Evolutionary conservation across 2,888 invertebrate genomes (phyloP), one percentile per base, ranked within the genome.

Genomic region (Eupithecia subfuscata): DNA sequence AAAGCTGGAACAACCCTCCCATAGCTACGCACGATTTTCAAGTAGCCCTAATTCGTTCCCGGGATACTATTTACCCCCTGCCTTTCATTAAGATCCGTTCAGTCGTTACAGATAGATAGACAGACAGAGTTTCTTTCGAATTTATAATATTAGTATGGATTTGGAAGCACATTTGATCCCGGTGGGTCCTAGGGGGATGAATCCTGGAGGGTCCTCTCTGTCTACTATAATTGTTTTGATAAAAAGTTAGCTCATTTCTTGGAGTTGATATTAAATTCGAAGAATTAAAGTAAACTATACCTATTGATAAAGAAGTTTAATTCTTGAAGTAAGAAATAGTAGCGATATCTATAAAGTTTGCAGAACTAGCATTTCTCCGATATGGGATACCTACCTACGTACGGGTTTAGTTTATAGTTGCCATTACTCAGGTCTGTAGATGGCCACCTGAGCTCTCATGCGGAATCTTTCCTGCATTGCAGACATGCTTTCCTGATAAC

Each of bases 401-500:
- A 77, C 79, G 79, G 77, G 81, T 82, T 86, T 86, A 67, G 84
- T 87, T 89, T 89, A 89, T 89, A 82, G 85, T 75, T 78, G 81
- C 82, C 86, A 89, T 90, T 89, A 88, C 83, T 88, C 87, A 88
- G 82, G 77, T 79, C 48, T 78, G 80, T 79, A 82, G 82, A 78
- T 82, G 76, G 81, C 85, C 90, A 90, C 87, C 89, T 89, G 88
- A 85, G 86, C 83, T 78, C 79, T 79, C 80, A 78, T 80, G 79
- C 83, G 83, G 84, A 86, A 87, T 89, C 85, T 86, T 86, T 87
- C 82, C 88, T 87, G 87, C 89, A 88, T 82, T 90, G 89, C 90
- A 88, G 87, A 82, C 73, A 30, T 65, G 60, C 71, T 22, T 22
- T 40, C 67, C 25, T 40, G 65, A 40, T 34, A 22, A 67, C 34